Base-by-base conservation (phyloP, 2,888 invertebrate genomes). In the Microplitis deprimator region DNA sequence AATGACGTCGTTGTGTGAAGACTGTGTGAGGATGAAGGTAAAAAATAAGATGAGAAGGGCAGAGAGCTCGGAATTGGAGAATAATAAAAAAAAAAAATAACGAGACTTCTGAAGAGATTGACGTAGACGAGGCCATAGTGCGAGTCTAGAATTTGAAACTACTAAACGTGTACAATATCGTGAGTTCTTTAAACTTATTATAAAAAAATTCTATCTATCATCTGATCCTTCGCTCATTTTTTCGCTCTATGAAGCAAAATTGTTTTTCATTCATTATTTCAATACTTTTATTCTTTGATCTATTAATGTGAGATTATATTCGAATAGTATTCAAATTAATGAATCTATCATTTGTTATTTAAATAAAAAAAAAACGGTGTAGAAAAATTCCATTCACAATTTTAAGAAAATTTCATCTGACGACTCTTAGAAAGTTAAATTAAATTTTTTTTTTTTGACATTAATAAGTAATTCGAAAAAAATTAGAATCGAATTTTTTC, bases 121-220 rank as follows among this genome's bases (percentile, higher is more conserved):
- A 73, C 69, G 77, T 68, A 73, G 75, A 72, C 62, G 69, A 68
- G 73, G 73, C 74, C 50, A 71, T 70, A 68, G 77, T 16, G 67
- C 80, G 77, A 78, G 76, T 61, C 50, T 80, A 71, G 79, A 80
- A 80, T 81, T 76, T 39, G 65, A 16, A 76, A 76, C 67, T 60
- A 72, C 71, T 40, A 20, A 71, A 72, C 50, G 13, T 50, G 65
- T 38, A 73, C 61, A 73, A 73, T 50, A 50, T 73, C 67, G 65
- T 6, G 73, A n/a, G 29, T 71, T 16, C 61, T 62, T 16, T 62
- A n/a, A 61, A 38, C 39, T 38, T 13, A 38, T 16, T 16, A 7
- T 16, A 62, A 60, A 10, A 10, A 16, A 59, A 39, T 38, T 8
- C 38, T 61, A 59, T 17, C 17, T 64, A 40, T 10, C 7, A 38